phyloP scores from a whole-genome alignment of 35 echinoderm and acorn worm species.

The Ptychodera flava region DNA sequence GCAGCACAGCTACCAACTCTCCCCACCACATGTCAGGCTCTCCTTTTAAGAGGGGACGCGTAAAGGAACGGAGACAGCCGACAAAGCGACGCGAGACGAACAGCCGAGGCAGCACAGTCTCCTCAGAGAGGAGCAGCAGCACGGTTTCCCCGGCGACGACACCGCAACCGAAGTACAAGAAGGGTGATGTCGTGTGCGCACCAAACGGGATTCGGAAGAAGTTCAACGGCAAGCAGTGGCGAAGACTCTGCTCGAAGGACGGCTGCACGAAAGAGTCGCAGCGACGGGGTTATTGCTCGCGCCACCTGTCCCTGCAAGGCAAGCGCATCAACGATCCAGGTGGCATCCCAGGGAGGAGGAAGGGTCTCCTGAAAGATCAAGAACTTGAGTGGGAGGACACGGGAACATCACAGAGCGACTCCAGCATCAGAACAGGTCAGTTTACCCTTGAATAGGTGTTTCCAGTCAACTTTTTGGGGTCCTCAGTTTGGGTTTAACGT shows the following conservation, averaged over 20 bases:
- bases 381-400: conserved; percentile 74
- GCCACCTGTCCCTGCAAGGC: conserved; percentile 92
- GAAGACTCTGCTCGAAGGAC: conserved; percentile 84
- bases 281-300: conserved; percentile 86
- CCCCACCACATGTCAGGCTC: neutral
- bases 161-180: conserved; percentile 71
- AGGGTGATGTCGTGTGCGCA: conserved; percentile 90
- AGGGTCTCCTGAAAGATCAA: conserved; percentile 10
- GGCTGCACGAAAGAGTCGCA: conserved; percentile 98
- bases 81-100: conserved; percentile 50
- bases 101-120: conserved; percentile 79
- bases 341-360: neutral
- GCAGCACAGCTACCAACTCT: neutral
- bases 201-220: conserved; percentile 92
- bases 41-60: neutral
- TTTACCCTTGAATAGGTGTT: too few relatives aligned
- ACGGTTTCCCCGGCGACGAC: conserved; percentile 52
- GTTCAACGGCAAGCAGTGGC: conserved; percentile 97
- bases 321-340: conserved; percentile 7
- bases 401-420: conserved; percentile 51
- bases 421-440: conserved; percentile 64
- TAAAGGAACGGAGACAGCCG: neutral
- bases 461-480: too few relatives aligned
- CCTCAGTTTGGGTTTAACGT: too few relatives aligned
- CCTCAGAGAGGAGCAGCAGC: conserved; percentile 43